Evolutionary conservation across 2,113 vertebrate genomes (phyloP).

Genomic region (Scatophagus argus): DNA sequence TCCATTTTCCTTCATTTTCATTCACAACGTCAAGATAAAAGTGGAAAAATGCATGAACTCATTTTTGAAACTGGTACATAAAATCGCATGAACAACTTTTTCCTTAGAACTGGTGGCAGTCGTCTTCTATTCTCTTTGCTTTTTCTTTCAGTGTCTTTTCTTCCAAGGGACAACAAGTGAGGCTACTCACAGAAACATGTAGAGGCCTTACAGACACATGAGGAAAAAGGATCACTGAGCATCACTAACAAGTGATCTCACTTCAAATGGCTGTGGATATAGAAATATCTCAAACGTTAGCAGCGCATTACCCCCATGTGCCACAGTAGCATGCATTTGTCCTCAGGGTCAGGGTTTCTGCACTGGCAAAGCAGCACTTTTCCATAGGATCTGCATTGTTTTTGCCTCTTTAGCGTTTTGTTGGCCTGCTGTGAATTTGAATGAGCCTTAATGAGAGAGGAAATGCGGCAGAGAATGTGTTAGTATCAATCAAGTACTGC

Average conservation of each 20-base stretch:
- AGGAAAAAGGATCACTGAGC: constrained; percentile 26
- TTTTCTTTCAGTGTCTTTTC: background rate
- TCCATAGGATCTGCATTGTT: constrained; percentile 2
- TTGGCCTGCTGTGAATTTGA: constrained; percentile 28
- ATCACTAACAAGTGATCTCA: constrained; percentile 15
- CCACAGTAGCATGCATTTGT: background rate
- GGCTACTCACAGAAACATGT: constrained; percentile 11
- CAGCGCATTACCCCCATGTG: constrained; percentile 24
- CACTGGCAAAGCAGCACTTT: constrained; percentile 9
- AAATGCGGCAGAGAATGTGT: constrained; percentile 14
- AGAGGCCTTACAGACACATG: constrained; percentile 20
- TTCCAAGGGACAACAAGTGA: constrained; percentile 2
- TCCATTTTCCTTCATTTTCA: background rate
- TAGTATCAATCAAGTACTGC: background rate
- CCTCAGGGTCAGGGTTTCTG: constrained; percentile 18
- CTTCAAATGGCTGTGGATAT: constrained; percentile 31
- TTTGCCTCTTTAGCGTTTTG: constrained; percentile 18
- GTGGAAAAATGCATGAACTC: background rate
- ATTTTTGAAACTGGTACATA: background rate
- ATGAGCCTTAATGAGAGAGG: constrained; percentile 3
- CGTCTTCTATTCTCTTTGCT: constrained; percentile 2
- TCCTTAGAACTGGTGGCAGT: background rate
- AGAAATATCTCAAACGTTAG: background rate
- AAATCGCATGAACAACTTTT: background rate
- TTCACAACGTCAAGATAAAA: background rate